These are phyloP conservation scores for Andrena praecox DNA, from an alignment of 2,888 invertebrate genomes.

Conservation along the genomic window DNA sequence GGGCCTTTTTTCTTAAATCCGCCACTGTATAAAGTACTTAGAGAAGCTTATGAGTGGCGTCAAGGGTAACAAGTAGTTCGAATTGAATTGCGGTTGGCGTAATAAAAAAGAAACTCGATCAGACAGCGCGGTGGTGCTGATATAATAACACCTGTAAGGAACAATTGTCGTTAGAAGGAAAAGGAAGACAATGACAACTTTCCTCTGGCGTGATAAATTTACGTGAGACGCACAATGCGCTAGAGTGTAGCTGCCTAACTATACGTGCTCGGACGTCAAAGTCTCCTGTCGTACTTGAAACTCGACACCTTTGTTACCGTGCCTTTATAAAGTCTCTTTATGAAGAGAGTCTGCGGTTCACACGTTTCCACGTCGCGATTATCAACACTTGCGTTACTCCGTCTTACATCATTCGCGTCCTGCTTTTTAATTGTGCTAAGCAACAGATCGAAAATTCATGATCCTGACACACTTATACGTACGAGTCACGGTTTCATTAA, in stretches of 20 bases:
- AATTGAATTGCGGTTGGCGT: not conserved
- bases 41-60: too few relatives aligned
- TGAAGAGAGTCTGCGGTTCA: conserved; percentile 14
- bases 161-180: conserved; percentile 26
- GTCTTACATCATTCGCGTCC: conserved; percentile 27
- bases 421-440: conserved; percentile 15
- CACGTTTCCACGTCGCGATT: conserved; percentile 36
- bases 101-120: conserved; percentile 31
- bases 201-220: conserved; percentile 60
- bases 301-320: conserved; percentile 54
- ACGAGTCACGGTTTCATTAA: not conserved
- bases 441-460: not conserved
- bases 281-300: conserved; percentile 37
- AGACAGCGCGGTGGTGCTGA: conserved; percentile 4
- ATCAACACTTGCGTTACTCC: conserved; percentile 34
- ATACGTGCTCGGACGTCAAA: conserved; percentile 28
- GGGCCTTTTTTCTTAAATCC: too few relatives aligned
- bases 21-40: too few relatives aligned
- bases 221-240: conserved; percentile 56
- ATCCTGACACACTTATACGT: too few relatives aligned
- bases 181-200: conserved; percentile 35
- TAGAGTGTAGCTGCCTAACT: conserved; percentile 46
- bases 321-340: conserved; percentile 22
- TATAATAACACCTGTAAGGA: conserved; percentile 33
- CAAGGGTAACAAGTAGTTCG: conserved; percentile 32